Conservation (phyloP, 2,113 vertebrate genomes). For the Phaetusa simplex region DNA sequence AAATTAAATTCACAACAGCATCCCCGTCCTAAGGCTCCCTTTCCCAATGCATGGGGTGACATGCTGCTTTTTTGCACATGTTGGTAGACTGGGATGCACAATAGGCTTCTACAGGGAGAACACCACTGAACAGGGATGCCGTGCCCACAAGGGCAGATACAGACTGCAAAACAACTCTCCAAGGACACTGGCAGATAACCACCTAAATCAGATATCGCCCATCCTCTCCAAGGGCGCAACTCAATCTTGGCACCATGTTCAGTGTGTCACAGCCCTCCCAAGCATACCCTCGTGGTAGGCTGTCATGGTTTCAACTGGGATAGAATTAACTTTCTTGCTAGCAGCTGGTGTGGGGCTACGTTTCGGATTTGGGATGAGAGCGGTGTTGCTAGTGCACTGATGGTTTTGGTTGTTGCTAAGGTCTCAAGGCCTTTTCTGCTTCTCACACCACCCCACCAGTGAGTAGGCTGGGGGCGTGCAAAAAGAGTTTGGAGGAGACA, state of each 20-base stretch:
- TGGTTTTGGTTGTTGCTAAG: neutral
- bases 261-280: neutral
- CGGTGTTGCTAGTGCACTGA: neutral
- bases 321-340: neutral
- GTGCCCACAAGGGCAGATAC: neutral
- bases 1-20: neutral
- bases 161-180: neutral
- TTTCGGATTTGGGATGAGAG: neutral
- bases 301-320: neutral
- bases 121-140: neutral
- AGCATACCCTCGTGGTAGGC: accelerated
- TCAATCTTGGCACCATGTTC: neutral
- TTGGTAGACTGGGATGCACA: neutral
- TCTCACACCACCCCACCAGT: neutral
- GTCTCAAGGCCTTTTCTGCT: neutral
- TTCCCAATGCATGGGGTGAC: neutral
- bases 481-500: neutral
- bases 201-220: neutral
- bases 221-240: neutral
- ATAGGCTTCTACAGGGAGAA: neutral
- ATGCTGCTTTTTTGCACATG: neutral
- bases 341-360: neutral
- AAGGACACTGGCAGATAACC: neutral
- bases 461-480: neutral
- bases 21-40: neutral